Conservation (phyloP, 1,140 invertebrate species). For the Drosophila pseudoobscura region DNA sequence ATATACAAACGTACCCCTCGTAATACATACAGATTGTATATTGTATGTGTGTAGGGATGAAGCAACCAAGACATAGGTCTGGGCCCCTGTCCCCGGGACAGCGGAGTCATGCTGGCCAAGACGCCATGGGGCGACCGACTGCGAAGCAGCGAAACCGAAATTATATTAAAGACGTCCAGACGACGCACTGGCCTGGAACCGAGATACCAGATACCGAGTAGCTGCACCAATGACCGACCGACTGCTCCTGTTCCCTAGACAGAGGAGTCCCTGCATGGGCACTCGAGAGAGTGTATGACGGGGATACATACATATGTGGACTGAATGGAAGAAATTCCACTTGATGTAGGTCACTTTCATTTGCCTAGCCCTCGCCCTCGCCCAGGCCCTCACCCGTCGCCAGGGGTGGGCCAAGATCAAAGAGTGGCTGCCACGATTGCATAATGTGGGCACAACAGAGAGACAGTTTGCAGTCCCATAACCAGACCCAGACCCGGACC, state of each 20-base stretch:
- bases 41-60: constrained; percentile 38
- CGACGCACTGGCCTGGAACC: constrained; percentile 58
- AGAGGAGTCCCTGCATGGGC: constrained; percentile 31
- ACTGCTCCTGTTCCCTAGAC: constrained; percentile 30
- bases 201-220: neutral
- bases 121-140: constrained; percentile 48
- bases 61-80: constrained; percentile 37
- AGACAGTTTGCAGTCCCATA: constrained; percentile 16
- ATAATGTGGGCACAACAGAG: constrained; percentile 76
- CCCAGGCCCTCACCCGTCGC: constrained; percentile 12
- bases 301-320: constrained; percentile 39
- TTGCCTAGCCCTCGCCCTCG: constrained; percentile 37
- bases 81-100: constrained; percentile 27
- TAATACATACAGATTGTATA: constrained; percentile 32
- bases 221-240: constrained; percentile 41
- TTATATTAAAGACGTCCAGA: constrained; percentile 44
- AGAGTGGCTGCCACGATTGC: constrained; percentile 60
- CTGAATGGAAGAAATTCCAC: constrained; percentile 64
- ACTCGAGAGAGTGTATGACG: neutral
- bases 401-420: constrained; percentile 71
- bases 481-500: neutral
- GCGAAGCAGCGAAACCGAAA: too few species aligned
- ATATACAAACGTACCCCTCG: neutral
- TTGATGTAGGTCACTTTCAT: constrained; percentile 81
- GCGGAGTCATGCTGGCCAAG: constrained; percentile 64